phyloP scores from a whole-genome alignment of 1,140 invertebrate genomes.

The Anagrus nilaparvatae region DNA sequence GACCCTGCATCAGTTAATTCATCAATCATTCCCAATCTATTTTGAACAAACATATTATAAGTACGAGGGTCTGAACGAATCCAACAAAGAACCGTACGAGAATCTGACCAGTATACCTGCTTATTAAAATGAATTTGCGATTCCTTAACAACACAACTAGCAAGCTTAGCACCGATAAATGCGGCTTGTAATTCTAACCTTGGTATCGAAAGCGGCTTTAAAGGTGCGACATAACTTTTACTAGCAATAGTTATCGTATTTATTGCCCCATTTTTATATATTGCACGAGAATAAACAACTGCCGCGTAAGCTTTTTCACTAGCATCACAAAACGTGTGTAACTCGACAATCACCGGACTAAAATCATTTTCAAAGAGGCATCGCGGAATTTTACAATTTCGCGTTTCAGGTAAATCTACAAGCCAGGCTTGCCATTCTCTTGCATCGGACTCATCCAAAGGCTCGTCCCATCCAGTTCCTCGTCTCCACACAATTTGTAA shows the following conservation, averaged over 20 bases:
- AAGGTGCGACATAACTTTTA: constrained; percentile 20
- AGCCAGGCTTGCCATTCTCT: constrained; percentile 7
- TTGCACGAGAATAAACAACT: constrained; percentile 17
- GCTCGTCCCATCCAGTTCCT: constrained; percentile 19
- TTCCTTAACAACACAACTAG: constrained; percentile 18
- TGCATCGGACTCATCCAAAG: constrained; percentile 3
- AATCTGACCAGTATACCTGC: constrained; percentile 29
- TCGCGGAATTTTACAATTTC: not conserved
- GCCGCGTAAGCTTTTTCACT: constrained; percentile 22
- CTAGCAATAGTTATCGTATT: constrained; percentile 5
- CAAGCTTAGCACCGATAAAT: constrained; percentile 23
- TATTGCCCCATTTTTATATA: not conserved
- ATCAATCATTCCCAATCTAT: constrained; percentile 33
- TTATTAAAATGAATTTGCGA: constrained; percentile 4
- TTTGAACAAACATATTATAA: constrained; percentile 33
- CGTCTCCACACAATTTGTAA: constrained; percentile 18
- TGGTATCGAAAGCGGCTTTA: constrained; percentile 21
- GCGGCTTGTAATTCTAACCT: constrained; percentile 30
- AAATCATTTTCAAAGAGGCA: not conserved
- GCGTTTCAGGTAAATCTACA: not conserved
- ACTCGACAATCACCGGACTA: not conserved
- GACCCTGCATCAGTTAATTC: constrained; percentile 9
- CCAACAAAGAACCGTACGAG: constrained; percentile 26
- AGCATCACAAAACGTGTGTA: constrained; percentile 20
- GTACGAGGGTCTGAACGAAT: constrained; percentile 16